Evolutionary conservation across 2,888 invertebrate genomes (phyloP).

Genomic region (Protophormia terraenovae): DNA sequence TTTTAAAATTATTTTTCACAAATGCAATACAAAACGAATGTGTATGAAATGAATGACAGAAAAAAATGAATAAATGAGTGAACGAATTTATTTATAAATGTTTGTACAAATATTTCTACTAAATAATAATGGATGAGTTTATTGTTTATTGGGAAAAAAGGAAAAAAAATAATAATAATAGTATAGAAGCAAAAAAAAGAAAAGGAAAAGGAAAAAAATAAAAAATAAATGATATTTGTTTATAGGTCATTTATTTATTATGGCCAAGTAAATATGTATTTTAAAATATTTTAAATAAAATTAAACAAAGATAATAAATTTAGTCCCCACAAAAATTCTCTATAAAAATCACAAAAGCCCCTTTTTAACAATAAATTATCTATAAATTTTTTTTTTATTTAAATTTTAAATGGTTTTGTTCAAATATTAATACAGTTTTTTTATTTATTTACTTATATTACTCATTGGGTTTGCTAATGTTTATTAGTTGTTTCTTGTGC

Average conservation of each 20-base stretch:
- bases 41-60: too few species aligned
- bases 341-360: too few species aligned
- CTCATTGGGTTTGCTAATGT: not conserved
- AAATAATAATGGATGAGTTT: conserved; percentile 29
- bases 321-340: too few species aligned
- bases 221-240: conserved; percentile 7
- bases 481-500: not conserved
- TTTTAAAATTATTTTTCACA: conserved; percentile 38
- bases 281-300: conserved; percentile 16
- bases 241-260: conserved; percentile 40
- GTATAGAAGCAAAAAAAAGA: not conserved
- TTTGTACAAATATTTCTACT: not conserved
- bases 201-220: not conserved
- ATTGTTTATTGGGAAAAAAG: conserved; percentile 18
- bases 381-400: not conserved
- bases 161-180: not conserved
- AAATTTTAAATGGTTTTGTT: not conserved
- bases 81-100: not conserved
- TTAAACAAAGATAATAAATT: conserved; percentile 14
- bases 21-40: conserved; percentile 15
- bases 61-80: not conserved
- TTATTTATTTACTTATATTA: not conserved
- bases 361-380: conserved; percentile 8
- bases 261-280: conserved; percentile 11
- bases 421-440: not conserved